Conservation (phyloP, 2,888 invertebrate species). For the Drosophila multiciliata region DNA sequence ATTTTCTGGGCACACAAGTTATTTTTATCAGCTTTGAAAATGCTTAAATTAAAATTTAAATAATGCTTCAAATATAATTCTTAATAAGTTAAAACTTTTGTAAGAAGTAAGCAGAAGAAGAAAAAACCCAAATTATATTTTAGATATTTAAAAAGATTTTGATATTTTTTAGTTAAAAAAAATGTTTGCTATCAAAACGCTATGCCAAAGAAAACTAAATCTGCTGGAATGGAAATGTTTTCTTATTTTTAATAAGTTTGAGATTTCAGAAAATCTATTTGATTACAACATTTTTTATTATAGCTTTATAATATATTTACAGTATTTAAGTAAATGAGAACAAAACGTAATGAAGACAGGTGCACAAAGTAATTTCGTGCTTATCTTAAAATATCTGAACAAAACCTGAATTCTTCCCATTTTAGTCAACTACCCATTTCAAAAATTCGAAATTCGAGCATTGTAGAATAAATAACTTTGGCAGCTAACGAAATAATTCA, state of each 20-base stretch:
- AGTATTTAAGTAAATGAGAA: background rate
- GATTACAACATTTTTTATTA: background rate
- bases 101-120: background rate
- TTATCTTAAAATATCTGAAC: background rate
- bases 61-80: background rate
- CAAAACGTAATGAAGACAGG: background rate
- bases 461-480: constrained; percentile 26
- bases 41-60: background rate
- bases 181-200: background rate
- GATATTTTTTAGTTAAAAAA: background rate
- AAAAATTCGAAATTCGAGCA: background rate
- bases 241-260: background rate
- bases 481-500: constrained; percentile 68
- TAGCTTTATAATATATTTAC: background rate
- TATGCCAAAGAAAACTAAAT: background rate
- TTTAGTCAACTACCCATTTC: background rate
- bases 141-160: background rate
- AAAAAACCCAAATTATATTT: background rate
- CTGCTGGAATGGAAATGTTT: background rate
- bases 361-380: background rate
- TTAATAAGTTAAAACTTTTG: too few species aligned
- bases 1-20: background rate
- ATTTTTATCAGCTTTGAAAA: background rate
- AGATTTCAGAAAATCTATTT: background rate
- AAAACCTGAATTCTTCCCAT: background rate